A percentile compares a stretch with the other conserved stretches of the same genome.
Conservation (phyloP, 53 echinoderm and acorn worm genomes). For the Arbacia lixula region DNA sequence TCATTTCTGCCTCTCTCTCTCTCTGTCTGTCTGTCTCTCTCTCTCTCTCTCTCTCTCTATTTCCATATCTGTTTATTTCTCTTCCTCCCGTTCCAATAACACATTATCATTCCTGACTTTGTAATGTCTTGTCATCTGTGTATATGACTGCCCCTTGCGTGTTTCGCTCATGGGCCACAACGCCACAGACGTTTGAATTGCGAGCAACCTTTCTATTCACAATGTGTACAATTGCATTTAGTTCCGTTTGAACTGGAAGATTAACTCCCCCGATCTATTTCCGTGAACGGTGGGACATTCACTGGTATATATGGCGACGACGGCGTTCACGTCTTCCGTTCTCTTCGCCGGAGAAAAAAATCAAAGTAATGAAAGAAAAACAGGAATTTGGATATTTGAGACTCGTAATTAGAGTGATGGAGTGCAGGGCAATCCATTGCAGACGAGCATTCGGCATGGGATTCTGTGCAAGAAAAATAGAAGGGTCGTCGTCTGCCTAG, state of each 20-base stretch:
- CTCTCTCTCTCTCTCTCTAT: no score
- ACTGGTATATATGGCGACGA: not conserved
- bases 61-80: no score
- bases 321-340: conserved; percentile 31
- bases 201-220: no score
- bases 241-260: conserved; percentile 43
- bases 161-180: no score
- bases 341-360: conserved; percentile 8
- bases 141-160: no score
- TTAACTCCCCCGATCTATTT: conserved; percentile 1
- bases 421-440: conserved; percentile 23
- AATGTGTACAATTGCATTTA: conserved; percentile 37
- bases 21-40: no score
- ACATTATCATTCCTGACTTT: no score
- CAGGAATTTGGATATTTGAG: conserved; percentile 55
- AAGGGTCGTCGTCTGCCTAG: not conserved
- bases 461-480: conserved; percentile 22
- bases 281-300: conserved; percentile 10
- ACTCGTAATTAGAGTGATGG: conserved; percentile 57
- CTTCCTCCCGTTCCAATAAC: no score
- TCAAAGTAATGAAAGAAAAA: conserved; percentile 54
- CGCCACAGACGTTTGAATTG: no score
- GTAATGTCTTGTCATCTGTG: no score
- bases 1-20: no score
- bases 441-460: conserved; percentile 33